Percentiles rank a stretch among this genome's conserved stretches.
phyloP scores from a whole-genome alignment of 2,888 invertebrate genomes.

The Micoletzkya japonica region DNA sequence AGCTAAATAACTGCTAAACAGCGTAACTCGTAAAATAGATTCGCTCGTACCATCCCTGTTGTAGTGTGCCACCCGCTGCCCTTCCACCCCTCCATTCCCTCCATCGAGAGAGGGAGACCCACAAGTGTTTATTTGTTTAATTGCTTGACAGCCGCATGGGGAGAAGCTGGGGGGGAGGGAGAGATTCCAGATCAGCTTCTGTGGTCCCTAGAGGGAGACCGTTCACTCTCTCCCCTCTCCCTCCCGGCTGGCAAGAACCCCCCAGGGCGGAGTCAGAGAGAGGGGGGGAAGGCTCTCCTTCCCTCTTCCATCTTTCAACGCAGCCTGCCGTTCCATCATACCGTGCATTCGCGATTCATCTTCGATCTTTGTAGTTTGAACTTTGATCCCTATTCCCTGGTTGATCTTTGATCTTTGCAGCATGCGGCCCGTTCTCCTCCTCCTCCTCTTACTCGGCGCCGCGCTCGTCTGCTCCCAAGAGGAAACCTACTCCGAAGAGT shows the following conservation, averaged over 20 bases:
- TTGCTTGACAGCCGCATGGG: not conserved
- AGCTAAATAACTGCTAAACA: no score
- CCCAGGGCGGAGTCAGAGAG: not conserved
- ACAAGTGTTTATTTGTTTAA: conserved; percentile 20
- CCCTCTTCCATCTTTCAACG: not conserved
- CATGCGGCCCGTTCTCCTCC: not conserved
- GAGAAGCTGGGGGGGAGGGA: not conserved
- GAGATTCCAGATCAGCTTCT: not conserved
- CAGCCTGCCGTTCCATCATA: not conserved
- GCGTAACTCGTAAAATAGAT: not conserved
- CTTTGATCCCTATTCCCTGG: conserved; percentile 2
- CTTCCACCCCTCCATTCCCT: no score
- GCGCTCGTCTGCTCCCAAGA: conserved; percentile 1
- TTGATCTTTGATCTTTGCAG: conserved; percentile 10
- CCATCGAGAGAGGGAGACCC: not conserved
- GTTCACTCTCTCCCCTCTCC: not conserved
- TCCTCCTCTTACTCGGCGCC: no score
- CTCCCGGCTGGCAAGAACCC: not conserved
- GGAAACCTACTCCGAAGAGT: conserved; percentile 17
- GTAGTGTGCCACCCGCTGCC: not conserved
- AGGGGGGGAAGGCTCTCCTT: no score
- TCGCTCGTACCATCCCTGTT: not conserved
- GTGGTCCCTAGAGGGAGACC: not conserved
- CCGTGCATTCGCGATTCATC: not conserved
- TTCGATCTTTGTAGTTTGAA: no score